Conservation (phyloP, 2,888 invertebrate species). For the Nebria salina region DNA sequence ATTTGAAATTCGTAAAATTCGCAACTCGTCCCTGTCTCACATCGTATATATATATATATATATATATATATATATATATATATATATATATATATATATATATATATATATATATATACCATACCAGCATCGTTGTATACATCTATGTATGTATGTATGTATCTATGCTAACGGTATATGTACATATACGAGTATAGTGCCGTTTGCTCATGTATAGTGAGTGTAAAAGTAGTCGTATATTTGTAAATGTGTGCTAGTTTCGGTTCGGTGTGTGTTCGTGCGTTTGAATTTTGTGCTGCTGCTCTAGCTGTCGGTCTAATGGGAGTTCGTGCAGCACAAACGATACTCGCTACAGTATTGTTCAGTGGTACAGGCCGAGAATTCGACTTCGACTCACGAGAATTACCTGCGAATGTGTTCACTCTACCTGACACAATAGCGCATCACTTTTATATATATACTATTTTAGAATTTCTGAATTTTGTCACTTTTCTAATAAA, state of each 20-base stretch:
- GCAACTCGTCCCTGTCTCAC: conserved; percentile 3
- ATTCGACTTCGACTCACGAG: too few relatives aligned
- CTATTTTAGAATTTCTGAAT: too few relatives aligned
- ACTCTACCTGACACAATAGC: too few relatives aligned
- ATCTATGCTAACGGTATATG: background rate
- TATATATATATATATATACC: background rate
- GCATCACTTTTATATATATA: too few relatives aligned
- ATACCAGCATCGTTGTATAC: background rate
- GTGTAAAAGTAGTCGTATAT: background rate
- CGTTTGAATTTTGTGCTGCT: background rate
- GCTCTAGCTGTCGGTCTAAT: background rate
- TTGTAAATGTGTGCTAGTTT: background rate
- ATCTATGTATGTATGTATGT: background rate
- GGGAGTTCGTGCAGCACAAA: background rate
- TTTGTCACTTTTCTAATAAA: too few relatives aligned
- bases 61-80: background rate
- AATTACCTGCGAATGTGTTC: too few relatives aligned
- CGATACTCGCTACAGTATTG: background rate
- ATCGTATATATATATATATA: background rate
- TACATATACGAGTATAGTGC: background rate
- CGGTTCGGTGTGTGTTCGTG: background rate
- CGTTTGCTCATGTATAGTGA: background rate
- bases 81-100: background rate
- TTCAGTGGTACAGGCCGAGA: too few relatives aligned
- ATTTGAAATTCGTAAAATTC: conserved; percentile 37